Evolutionary conservation across 2,888 invertebrate species (phyloP), one percentile per base, ranked within the genome.

Genomic region (Serrognathus titanus): DNA sequence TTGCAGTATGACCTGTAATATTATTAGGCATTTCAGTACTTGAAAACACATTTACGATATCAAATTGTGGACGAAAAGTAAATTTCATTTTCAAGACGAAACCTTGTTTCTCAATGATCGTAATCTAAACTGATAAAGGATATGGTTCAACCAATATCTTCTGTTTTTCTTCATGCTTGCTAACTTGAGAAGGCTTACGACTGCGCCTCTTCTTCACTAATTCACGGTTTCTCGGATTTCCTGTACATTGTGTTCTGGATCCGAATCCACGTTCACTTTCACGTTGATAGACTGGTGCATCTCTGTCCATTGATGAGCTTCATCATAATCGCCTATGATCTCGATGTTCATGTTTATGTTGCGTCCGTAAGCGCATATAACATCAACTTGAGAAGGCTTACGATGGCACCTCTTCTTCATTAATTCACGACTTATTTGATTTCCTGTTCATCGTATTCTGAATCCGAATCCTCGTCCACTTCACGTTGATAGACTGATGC

Each of bases 41-140:
- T 46, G 85, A 84, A 66, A 83, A 85, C 0, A 91, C 89, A 7
- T 89, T 90, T 48, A 90, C 80, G 56, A 93, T 85, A 75, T 89
- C 87, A 55, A 94, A 76, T 71, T 86, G 83, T 11, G 85, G 74
- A 61, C 63, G 41, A 46, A 47, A 58, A 13, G 48, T 43, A 72
- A 92, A 91, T 38, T 82, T 81, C 50, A 92, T 76, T 48, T 81
- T 84, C 31, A 89, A 75, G 64, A 84, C 80, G 61, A 84, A 85
- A n/a, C 86, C 85, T 9, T 47, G 41, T 24, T 58, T 53, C 7
- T 47, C 37, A 40, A 84, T 78, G 24, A 92, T 81, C 48, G 83
- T 80, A 9, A 90, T 77, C 66, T 83, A 81, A 3, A 92, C 86
- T 69, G 81, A 81, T 49, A 92, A 76, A 0, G 93, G 92, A 77